phyloP scores from a whole-genome alignment of 2,888 invertebrate genomes.

The Parthenolecanium corni region DNA sequence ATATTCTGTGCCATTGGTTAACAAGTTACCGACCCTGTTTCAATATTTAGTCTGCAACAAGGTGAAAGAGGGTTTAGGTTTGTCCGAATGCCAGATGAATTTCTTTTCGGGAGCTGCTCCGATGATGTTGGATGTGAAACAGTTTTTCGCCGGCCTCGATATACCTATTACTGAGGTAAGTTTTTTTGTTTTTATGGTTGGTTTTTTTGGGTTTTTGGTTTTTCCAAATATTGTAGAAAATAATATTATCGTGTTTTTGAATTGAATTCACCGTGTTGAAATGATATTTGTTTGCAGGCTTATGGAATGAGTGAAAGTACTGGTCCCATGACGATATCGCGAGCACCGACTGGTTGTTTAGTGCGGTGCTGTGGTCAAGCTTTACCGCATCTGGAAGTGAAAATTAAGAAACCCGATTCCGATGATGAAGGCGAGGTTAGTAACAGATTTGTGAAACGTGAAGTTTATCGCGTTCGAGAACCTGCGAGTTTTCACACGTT shows the following conservation, averaged over 20 bases:
- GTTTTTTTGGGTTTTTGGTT: neutral
- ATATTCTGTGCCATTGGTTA: constrained; percentile 17
- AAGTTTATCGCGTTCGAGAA: neutral
- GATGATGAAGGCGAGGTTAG: constrained; percentile 19
- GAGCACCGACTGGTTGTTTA: neutral
- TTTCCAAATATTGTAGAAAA: no score
- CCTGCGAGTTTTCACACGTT: neutral
- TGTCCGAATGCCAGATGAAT: constrained; percentile 58
- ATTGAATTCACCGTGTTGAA: no score
- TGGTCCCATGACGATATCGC: constrained; percentile 8
- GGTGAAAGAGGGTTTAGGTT: constrained; percentile 63
- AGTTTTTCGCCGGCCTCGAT: constrained; percentile 78
- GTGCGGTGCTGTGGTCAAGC: constrained; percentile 11
- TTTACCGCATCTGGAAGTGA: constrained; percentile 16
- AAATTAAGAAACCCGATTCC: constrained; percentile 9
- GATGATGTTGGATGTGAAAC: constrained; percentile 69
- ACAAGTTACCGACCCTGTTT: constrained; percentile 44
- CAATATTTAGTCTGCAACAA: constrained; percentile 66
- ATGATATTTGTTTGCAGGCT: neutral
- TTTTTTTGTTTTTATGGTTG: neutral
- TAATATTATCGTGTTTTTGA: no score
- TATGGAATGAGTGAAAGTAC: constrained; percentile 24
- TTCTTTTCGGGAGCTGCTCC: constrained; percentile 78
- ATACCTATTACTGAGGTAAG: constrained; percentile 60
- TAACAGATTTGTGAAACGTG: no score